These are phyloP conservation scores for Adineta ricciae DNA, from an alignment of 2,888 invertebrate species.

Conservation along the genomic window DNA sequence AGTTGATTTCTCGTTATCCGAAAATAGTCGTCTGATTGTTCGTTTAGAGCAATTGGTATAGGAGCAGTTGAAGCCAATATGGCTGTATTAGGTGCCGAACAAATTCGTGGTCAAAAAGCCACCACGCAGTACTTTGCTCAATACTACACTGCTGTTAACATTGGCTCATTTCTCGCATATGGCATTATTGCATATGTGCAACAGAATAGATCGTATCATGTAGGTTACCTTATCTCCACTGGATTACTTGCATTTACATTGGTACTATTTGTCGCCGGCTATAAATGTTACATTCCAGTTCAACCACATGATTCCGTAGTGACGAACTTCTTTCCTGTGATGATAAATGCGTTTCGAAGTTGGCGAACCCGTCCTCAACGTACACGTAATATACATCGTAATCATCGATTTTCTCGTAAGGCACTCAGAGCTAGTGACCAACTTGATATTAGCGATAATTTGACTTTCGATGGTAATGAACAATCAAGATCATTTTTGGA, in stretches of 20 bases:
- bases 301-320: neutral
- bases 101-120: neutral
- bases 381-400: no score
- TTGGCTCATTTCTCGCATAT: neutral
- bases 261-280: neutral
- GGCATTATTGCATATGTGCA: neutral
- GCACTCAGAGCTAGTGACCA: no score
- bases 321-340: neutral
- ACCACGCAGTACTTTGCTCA: neutral
- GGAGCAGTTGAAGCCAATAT: neutral
- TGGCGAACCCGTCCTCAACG: neutral
- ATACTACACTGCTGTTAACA: neutral
- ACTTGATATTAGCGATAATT: neutral
- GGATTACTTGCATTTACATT: neutral
- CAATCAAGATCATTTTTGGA: conserved; percentile 45
- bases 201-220: no score
- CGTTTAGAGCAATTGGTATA: neutral
- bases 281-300: neutral
- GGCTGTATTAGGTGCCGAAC: conserved; percentile 15
- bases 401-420: no score
- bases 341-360: neutral
- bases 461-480: no score
- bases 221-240: neutral
- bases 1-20: neutral
- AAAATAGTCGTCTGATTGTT: neutral